A percentile compares a stretch with the other conserved stretches of the same genome.
phyloP scores from a whole-genome alignment of 2,888 invertebrate genomes.

The Leucophenga montana region DNA sequence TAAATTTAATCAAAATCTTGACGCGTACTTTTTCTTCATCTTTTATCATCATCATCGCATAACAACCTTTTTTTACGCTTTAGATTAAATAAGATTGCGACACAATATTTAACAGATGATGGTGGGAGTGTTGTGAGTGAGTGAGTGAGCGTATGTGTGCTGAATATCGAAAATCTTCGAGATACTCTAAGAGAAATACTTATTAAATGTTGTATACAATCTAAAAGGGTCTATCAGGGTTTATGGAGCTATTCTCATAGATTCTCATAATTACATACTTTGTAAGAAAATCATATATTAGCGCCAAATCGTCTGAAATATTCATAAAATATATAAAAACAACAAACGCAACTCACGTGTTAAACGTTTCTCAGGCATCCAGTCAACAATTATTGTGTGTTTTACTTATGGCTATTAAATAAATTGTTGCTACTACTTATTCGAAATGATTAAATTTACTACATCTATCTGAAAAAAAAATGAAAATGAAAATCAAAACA shows the following conservation, averaged over 20 bases:
- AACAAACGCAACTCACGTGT: constrained; percentile 11
- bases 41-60: constrained; percentile 8
- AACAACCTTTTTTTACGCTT: constrained; percentile 32
- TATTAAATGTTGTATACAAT: too few relatives aligned
- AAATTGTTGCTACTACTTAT: background rate
- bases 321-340: too few relatives aligned
- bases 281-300: background rate
- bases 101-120: constrained; percentile 2
- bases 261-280: background rate
- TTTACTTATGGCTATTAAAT: constrained; percentile 9
- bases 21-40: constrained; percentile 30
- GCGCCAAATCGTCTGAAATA: too few relatives aligned
- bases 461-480: background rate
- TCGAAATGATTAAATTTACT: background rate
- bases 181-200: too few relatives aligned
- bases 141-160: too few relatives aligned
- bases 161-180: too few relatives aligned
- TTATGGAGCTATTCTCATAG: too few relatives aligned
- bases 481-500: background rate
- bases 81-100: constrained; percentile 45
- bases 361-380: constrained; percentile 1
- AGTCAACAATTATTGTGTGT: constrained; percentile 5
- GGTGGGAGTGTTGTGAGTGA: too few relatives aligned
- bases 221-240: too few relatives aligned
- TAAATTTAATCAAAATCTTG: constrained; percentile 63